Evolutionary conservation across 1,140 invertebrate species (phyloP).

Genomic region (Oncopeltus fasciatus): DNA sequence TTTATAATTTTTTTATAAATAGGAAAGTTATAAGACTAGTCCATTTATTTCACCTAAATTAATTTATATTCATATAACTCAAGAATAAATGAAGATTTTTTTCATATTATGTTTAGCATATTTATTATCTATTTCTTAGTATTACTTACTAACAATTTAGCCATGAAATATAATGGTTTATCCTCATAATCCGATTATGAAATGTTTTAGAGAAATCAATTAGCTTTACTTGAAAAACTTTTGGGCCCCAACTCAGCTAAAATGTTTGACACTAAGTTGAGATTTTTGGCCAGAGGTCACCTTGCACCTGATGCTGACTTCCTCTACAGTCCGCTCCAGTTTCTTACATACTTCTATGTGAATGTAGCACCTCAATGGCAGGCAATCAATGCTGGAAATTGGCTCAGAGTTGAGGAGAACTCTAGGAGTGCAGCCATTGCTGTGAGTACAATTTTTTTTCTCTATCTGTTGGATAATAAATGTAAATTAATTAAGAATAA

Average conservation of each 20-base stretch:
- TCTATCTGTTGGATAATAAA: no score
- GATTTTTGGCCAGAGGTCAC: conserved; percentile 34
- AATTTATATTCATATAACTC: no score
- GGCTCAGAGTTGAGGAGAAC: conserved; percentile 32
- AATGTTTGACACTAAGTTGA: conserved; percentile 6
- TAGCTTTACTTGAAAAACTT: conserved; percentile 1
- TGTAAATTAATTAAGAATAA: no score
- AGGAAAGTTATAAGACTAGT: no score
- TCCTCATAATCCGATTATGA: no score
- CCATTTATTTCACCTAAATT: no score
- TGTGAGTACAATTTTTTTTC: conserved; percentile 19
- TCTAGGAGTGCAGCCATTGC: conserved; percentile 22
- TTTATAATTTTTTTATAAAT: no score
- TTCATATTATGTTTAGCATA: no score
- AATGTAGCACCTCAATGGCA: conserved; percentile 41
- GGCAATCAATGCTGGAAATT: conserved; percentile 31
- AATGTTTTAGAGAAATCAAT: conserved; percentile 16
- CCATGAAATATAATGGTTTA: no score
- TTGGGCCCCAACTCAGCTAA: conserved; percentile 4
- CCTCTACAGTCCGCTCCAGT: conserved; percentile 32
- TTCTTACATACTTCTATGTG: conserved; percentile 36
- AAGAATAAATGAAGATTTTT: no score
- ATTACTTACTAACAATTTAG: no score
- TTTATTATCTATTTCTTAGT: no score
- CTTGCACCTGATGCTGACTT: conserved; percentile 39